Evolutionary conservation across 2,888 invertebrate genomes (phyloP), one percentile per base, ranked within the genome.

Genomic region (Drosophila falleni): DNA sequence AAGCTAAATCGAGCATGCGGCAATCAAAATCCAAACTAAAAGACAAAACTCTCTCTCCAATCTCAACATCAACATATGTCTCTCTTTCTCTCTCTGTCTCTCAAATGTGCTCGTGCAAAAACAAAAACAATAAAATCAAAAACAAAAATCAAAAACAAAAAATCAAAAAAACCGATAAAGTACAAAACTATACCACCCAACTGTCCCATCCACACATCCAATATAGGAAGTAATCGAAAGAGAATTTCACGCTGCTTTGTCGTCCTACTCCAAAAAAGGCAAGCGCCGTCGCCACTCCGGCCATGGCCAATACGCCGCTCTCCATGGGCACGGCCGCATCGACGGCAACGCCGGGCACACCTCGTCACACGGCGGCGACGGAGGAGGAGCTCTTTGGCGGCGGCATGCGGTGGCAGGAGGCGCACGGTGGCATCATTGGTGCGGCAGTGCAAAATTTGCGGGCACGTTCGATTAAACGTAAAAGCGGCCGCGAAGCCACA

Each of bases 171-270:
- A 61, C 53, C 53, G 47, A 58, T 61, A 62, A 62, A 62, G 68
- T 59, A 56, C 66, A 67, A 72, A 54, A 60, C 47, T 64, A 64
- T 65, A 78, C 73, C 70, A 73, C 68, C 66, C 63, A 75, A 75
- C 63, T 60, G 65, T 54, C 71, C 66, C 62, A 79, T 65, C 44
- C 69, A 74, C 55, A 74, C 66, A 76, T 62, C 62, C 68, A 55
- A 89, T 87, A 74, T 91, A 92, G 92, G 92, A 90, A 85, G 87
- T 92, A 89, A 92, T 93, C 86, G 92, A 93, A 89, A 89, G 91
- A 84, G 92, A 92, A 91, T 92, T 92, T 91, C 83, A 91, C 86
- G 91, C 92, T 87, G 92, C 91, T 89, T 89, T 92, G 85, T 92
- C 91, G 84, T 91, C 91, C 78, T 91, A 90, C 81, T 90, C 91